Evolutionary conservation across 2,888 invertebrate genomes (phyloP), one percentile per base, ranked within the genome.

Genomic region (Anarsia innoxiella): DNA sequence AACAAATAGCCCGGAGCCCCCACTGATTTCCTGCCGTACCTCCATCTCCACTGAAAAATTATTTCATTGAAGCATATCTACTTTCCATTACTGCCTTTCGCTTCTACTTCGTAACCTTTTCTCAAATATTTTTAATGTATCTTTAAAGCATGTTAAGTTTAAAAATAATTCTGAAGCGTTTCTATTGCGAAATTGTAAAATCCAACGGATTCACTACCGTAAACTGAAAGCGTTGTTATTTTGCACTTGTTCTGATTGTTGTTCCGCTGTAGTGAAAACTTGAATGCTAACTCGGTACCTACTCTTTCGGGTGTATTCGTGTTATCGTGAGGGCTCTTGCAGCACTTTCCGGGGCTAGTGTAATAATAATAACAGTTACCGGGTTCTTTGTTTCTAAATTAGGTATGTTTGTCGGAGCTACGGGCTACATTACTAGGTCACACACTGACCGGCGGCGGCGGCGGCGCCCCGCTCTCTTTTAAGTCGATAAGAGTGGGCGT

Each of bases 351-450:
- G 14, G 30, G 30, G 27, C 10, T 31, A 31, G 35, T 30, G 23
- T 35, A 33, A 35, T 36, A 35, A 29, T 37, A 33, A 35, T 36
- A 31, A 38, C 28, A 28, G 12, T 13, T 23, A 12, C 34, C 11
- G 31, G 41, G 32, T 37, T 40, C 28, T 32, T 30, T 36, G 35
- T 53, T 44, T 44, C 41, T 54, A 47, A 45, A 40, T 41, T 3
- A 19, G 19, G 3, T 51, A 49, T 51, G 44, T 58, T 61, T 51
- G 42, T 51, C 44, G 46, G 37, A 49, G 53, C 39, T 61, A 59
- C 56, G 60, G 49, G 53, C 39, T 61, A 59, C 56, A 60, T 68
- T 72, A 75, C 59, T 72, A 57, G 71, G 71, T 73, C 73, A 68
- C 56, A 58, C 46, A 56, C 48, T 59, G 64, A 53, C 59, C 59